phyloP scores from a whole-genome alignment of 23 tunicate species.

The Phallusia fumigata region DNA sequence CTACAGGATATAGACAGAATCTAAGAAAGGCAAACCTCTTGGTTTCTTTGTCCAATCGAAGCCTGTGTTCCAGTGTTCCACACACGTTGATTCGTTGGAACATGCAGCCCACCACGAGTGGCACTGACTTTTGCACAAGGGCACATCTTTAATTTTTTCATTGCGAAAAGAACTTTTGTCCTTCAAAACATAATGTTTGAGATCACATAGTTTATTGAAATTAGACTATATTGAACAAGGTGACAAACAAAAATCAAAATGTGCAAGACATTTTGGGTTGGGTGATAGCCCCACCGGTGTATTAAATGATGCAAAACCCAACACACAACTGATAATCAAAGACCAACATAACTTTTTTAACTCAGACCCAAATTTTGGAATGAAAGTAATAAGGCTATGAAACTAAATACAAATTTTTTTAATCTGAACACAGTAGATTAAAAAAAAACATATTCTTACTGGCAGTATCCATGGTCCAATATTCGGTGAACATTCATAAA shows the following conservation, averaged over 20 bases:
- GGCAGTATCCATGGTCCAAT: constrained; percentile 62
- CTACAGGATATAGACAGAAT: not conserved
- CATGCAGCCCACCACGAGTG: constrained; percentile 77
- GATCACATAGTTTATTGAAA: too few relatives aligned
- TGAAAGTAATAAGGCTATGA: too few relatives aligned
- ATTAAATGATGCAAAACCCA: too few relatives aligned
- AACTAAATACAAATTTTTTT: too few relatives aligned
- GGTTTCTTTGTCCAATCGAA: constrained; percentile 56
- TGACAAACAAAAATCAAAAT: too few relatives aligned
- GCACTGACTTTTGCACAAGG: constrained; percentile 71
- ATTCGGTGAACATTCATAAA: constrained; percentile 89
- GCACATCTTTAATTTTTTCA: constrained; percentile 59
- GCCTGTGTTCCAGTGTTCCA: constrained; percentile 50
- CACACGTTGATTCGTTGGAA: constrained; percentile 72
- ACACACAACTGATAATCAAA: too few relatives aligned
- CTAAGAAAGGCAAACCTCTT: not conserved
- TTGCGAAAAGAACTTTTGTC: constrained; percentile 43
- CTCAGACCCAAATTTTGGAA: too few relatives aligned
- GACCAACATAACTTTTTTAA: too few relatives aligned
- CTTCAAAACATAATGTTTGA: constrained; percentile 14
- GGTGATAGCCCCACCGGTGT: too few relatives aligned
- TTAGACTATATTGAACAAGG: too few relatives aligned
- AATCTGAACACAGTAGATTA: not conserved
- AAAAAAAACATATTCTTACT: too few relatives aligned
- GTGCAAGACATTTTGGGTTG: too few relatives aligned